Evolutionary conservation across 2,113 vertebrate species (phyloP).

Genomic region (Sarotherodon lohbergeri): DNA sequence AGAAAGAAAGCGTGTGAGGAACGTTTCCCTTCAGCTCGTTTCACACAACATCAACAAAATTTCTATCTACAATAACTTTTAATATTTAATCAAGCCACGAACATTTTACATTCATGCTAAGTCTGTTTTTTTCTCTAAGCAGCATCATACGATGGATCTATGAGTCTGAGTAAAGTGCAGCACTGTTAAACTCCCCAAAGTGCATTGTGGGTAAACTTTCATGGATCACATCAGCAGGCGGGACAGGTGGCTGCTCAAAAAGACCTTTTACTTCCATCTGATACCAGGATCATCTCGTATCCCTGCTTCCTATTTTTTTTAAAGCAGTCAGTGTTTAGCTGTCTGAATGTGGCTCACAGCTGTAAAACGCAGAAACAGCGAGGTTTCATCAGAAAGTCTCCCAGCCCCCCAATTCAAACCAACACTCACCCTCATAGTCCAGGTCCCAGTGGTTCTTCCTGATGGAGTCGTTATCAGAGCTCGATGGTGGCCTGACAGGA

Average conservation of each 20-base stretch:
- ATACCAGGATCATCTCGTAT: neutral
- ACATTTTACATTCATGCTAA: neutral
- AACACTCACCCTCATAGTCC: conserved; percentile 79
- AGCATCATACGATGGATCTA: too few species aligned
- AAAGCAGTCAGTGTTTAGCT: neutral
- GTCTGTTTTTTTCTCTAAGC: too few species aligned
- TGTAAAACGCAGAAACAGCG: neutral
- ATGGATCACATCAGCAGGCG: neutral
- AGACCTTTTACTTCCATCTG: neutral
- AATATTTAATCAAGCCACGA: too few species aligned
- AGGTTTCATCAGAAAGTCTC: neutral
- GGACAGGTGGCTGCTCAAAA: neutral
- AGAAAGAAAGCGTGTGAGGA: too few species aligned
- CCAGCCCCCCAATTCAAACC: neutral
- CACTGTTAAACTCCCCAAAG: neutral
- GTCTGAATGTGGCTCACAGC: neutral
- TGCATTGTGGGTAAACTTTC: neutral
- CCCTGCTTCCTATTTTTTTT: neutral
- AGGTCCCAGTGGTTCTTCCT: conserved; percentile 88
- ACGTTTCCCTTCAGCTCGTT: too few species aligned
- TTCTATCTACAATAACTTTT: too few species aligned
- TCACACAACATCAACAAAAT: too few species aligned
- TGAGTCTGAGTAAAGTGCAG: neutral
- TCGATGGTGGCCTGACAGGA: conserved; percentile 75
- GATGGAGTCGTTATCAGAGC: conserved; percentile 82